phyloP scores from a whole-genome alignment of 2,888 invertebrate genomes.

The Cephonodes hylas region DNA sequence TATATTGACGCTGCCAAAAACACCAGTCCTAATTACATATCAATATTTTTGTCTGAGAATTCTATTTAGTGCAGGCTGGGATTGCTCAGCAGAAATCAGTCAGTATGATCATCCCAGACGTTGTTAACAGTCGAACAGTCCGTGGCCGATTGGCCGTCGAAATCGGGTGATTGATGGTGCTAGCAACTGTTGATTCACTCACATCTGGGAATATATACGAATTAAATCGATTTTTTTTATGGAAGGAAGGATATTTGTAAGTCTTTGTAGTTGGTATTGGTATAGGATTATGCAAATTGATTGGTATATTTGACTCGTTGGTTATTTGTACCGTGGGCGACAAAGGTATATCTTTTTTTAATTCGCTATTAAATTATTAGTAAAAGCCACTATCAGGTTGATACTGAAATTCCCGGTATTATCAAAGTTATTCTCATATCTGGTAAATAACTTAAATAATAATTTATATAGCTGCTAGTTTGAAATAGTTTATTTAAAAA shows the following conservation, averaged over 20 bases:
- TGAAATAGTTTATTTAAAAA: no score
- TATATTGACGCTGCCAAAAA: no score
- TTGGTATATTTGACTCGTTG: no score
- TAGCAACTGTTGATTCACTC: slow-evolving; percentile 27
- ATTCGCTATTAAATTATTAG: no score
- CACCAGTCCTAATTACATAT: slow-evolving; percentile 10
- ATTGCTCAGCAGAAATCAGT: slow-evolving; percentile 16
- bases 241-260: no score
- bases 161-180: slow-evolving; percentile 23
- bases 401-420: no score
- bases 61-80: background rate
- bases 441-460: no score
- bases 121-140: slow-evolving; percentile 12
- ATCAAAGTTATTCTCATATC: no score
- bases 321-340: no score
- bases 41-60: slow-evolving; percentile 18
- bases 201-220: slow-evolving; percentile 10
- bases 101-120: slow-evolving; percentile 6
- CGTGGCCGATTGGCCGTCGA: slow-evolving; percentile 16
- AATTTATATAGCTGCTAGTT: no score
- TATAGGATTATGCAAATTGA: background rate
- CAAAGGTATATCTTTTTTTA: no score
- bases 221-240: background rate
- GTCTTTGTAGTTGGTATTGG: background rate
- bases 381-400: no score